A percentile compares a stretch with the other conserved stretches of the same genome.
Evolutionary conservation across 2,797 vertebrate species (phyloP).

Genomic region (Austrolebias charrua): DNA sequence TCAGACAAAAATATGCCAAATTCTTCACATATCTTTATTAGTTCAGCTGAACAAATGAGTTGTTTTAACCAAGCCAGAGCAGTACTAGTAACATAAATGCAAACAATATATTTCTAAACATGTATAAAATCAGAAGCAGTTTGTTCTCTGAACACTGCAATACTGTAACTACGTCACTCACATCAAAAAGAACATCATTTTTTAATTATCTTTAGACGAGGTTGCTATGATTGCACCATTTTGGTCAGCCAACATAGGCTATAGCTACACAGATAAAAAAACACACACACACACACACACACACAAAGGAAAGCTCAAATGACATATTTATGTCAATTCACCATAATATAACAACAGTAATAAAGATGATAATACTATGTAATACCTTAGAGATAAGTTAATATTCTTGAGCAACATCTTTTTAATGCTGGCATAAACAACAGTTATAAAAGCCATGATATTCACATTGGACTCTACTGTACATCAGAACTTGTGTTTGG

Average conservation of each 20-base stretch:
- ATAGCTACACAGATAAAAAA: slow-evolving; percentile 69
- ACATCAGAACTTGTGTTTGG: slow-evolving; percentile 71
- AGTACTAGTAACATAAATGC: slow-evolving; percentile 83
- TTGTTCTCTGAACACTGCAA: slow-evolving; percentile 80
- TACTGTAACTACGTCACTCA: slow-evolving; percentile 80
- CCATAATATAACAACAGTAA: slow-evolving; percentile 81
- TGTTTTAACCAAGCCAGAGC: slow-evolving; percentile 79
- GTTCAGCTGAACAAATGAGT: slow-evolving; percentile 71
- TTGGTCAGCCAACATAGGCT: slow-evolving; percentile 67
- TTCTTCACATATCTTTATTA: slow-evolving; percentile 79
- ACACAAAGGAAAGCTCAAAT: slow-evolving; percentile 76
- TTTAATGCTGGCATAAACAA: slow-evolving; percentile 84
- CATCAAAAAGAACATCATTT: slow-evolving; percentile 79
- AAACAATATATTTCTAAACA: slow-evolving; percentile 79
- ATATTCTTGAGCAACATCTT: slow-evolving; percentile 83
- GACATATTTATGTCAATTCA: slow-evolving; percentile 77
- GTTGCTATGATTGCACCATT: slow-evolving; percentile 78
- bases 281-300: slow-evolving; percentile 19
- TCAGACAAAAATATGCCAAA: slow-evolving; percentile 31
- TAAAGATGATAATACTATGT: slow-evolving; percentile 80
- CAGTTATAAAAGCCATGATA: slow-evolving; percentile 83
- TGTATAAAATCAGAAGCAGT: slow-evolving; percentile 82
- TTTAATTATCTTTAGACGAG: slow-evolving; percentile 67
- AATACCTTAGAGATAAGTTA: slow-evolving; percentile 79
- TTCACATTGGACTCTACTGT: slow-evolving; percentile 81